Conservation (phyloP, 2,888 invertebrate genomes). For the Homarus gammarus region DNA sequence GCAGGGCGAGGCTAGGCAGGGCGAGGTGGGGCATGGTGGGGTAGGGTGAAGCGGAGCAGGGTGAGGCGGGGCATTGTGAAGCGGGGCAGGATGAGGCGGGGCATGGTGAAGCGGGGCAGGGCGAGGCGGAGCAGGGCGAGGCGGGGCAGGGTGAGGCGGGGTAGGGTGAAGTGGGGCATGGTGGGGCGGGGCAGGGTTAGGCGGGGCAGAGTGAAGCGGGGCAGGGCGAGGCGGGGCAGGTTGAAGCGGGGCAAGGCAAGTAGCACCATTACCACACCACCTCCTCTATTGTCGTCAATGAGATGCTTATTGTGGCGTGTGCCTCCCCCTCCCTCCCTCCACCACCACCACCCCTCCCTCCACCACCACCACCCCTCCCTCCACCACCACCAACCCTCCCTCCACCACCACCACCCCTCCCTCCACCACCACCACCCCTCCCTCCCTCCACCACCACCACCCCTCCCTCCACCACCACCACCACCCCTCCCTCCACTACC, state of each 20-base stretch:
- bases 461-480: too few relatives aligned
- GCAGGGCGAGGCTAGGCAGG: slow-evolving; percentile 4
- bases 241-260: neutral
- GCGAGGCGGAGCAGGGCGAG: slow-evolving; percentile 4
- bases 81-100: neutral
- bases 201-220: neutral
- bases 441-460: too few relatives aligned
- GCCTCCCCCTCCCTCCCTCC: too few relatives aligned
- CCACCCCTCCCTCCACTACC: too few relatives aligned
- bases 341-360: too few relatives aligned
- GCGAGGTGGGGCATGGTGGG: neutral
- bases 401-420: too few relatives aligned
- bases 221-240: neutral
- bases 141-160: slow-evolving; percentile 16
- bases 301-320: too few relatives aligned
- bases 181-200: slow-evolving; percentile 14
- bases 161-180: neutral
- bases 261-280: too few relatives aligned
- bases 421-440: too few relatives aligned
- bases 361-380: too few relatives aligned
- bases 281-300: too few relatives aligned
- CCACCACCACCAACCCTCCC: too few relatives aligned
- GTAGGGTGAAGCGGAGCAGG: slow-evolving; percentile 10
- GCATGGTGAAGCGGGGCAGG: slow-evolving; percentile 13
- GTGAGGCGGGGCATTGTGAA: slow-evolving; percentile 1